Conservation (phyloP, 2,797 vertebrate species). For the Masticophis lateralis region DNA sequence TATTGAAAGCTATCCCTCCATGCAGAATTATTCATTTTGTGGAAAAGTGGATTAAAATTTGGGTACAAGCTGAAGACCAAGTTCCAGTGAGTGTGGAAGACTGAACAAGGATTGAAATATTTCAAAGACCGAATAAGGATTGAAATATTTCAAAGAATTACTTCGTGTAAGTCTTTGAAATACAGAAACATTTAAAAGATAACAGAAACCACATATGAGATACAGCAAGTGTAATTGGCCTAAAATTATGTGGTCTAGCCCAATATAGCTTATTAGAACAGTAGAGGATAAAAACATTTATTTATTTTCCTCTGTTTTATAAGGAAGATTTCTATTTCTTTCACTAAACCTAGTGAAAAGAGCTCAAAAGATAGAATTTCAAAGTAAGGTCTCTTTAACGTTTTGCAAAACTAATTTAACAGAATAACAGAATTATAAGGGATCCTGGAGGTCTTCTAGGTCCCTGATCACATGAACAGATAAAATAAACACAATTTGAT, state of each 20-base stretch:
- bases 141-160: not conserved
- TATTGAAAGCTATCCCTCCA: conserved; percentile 54
- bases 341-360: not conserved
- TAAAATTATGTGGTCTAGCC: not conserved
- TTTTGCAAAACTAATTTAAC: not conserved
- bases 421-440: not conserved
- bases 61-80: conserved; percentile 41
- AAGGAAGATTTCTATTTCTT: not conserved
- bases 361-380: not conserved
- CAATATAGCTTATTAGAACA: not conserved
- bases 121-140: not conserved
- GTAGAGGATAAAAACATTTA: conserved; percentile 10
- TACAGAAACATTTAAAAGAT: not conserved
- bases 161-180: not conserved
- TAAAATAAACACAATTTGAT: not conserved
- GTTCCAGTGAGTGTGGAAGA: not conserved
- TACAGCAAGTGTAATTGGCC: conserved; percentile 5
- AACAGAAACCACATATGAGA: conserved; percentile 22
- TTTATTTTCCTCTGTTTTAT: conserved; percentile 21
- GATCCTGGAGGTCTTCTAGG: not conserved
- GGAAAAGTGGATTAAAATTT: conserved; percentile 19
- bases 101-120: not conserved
- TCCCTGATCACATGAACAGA: not conserved
- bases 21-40: conserved; percentile 24
- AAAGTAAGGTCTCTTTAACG: not conserved